These are phyloP conservation scores for Elymnias hypermnestra DNA, from an alignment of 1,140 invertebrate genomes.

Conservation along the genomic window DNA sequence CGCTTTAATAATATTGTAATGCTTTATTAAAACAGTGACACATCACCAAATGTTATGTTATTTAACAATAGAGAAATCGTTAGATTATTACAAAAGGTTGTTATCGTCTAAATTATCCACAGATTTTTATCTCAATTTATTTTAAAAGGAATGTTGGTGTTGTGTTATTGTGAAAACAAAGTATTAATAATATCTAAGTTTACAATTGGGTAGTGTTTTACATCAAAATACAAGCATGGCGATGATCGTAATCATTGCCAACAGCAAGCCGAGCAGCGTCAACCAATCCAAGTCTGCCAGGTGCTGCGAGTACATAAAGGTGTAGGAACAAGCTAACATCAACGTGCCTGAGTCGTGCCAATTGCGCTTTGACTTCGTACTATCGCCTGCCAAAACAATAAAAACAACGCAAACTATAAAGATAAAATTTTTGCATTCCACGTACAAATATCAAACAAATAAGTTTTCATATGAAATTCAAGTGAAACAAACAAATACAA, in stretches of 20 bases:
- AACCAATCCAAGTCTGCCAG: conserved; percentile 80
- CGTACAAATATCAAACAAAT: no score
- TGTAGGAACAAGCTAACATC: conserved; percentile 80
- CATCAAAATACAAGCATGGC: conserved; percentile 77
- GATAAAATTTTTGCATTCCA: conserved; percentile 22
- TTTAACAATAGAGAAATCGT: no score
- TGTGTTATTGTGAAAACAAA: no score
- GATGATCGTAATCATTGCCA: conserved; percentile 82
- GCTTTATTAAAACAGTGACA: no score
- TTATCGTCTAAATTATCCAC: no score
- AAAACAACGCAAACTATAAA: conserved; percentile 43
- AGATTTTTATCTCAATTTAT: no score
- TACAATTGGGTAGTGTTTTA: conserved; percentile 5
- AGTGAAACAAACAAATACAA: conserved; percentile 30
- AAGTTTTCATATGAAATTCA: no score
- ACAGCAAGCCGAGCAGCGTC: conserved; percentile 80
- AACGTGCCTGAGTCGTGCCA: conserved; percentile 77
- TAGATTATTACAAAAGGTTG: no score
- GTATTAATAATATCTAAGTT: background rate
- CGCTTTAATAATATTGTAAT: no score
- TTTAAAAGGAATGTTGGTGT: no score
- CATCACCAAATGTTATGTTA: no score
- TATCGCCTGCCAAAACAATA: conserved; percentile 61
- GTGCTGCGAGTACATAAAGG: conserved; percentile 80
- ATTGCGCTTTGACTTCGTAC: conserved; percentile 65